phyloP scores from a whole-genome alignment of 2,888 invertebrate species.

The Pandemis heparana region DNA sequence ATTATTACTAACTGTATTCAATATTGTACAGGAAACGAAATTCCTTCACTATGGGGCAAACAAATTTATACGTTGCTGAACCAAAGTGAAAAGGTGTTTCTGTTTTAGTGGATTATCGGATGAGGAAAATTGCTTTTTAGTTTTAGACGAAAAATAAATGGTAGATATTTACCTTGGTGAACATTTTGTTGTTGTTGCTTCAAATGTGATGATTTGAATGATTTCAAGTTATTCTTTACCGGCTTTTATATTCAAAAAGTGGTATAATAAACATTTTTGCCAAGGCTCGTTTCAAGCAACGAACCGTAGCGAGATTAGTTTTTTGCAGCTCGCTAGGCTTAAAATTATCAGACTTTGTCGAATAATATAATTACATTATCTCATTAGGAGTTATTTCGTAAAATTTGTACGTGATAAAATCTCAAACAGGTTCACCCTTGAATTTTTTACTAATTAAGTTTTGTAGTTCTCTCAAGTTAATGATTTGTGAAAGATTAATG shows the following conservation, averaged over 20 bases:
- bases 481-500: constrained; percentile 29
- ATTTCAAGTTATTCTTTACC: constrained; percentile 58
- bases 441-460: constrained; percentile 12
- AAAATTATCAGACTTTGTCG: constrained; percentile 34
- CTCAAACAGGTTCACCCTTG: constrained; percentile 22
- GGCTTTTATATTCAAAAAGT: constrained; percentile 68
- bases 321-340: constrained; percentile 23
- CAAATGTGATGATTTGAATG: constrained; percentile 65
- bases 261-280: constrained; percentile 61
- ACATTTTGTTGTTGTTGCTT: constrained; percentile 65
- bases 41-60: background rate
- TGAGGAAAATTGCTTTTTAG: background rate
- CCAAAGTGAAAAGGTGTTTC: background rate
- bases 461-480: constrained; percentile 20
- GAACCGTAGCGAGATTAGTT: constrained; percentile 68
- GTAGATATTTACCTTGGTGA: constrained; percentile 60
- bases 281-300: constrained; percentile 69
- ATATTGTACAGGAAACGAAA: background rate
- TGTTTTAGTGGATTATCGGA: background rate
- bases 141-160: background rate
- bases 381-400: constrained; percentile 26
- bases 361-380: constrained; percentile 24
- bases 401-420: constrained; percentile 7
- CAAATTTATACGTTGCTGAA: too few species aligned
- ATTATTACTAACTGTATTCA: background rate